Percentiles rank a stretch among this genome's conserved stretches.
Evolutionary conservation across 1,140 invertebrate species (phyloP).

Genomic region (Pectinophora gossypiella): DNA sequence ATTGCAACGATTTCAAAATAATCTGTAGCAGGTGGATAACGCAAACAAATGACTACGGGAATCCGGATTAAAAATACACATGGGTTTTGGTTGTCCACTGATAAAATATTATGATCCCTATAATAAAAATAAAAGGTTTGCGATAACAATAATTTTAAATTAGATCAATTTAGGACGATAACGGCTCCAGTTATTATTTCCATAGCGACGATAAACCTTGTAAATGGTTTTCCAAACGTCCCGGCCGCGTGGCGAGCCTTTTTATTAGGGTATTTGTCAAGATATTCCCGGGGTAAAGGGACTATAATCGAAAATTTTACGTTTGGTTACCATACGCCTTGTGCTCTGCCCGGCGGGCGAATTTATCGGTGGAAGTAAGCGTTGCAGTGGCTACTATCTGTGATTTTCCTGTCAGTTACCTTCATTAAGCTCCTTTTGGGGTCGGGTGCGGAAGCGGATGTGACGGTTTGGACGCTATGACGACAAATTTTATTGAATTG

Average conservation of each 20-base stretch:
- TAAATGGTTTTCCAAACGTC: constrained; percentile 72
- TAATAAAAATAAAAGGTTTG: constrained; percentile 63
- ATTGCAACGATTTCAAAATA: too few relatives aligned
- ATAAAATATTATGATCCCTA: constrained; percentile 47
- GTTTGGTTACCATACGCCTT: constrained; percentile 56
- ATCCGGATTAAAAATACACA: constrained; percentile 17
- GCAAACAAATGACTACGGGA: neutral
- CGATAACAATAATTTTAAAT: constrained; percentile 71
- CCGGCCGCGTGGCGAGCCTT: constrained; percentile 53
- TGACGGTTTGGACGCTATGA: neutral
- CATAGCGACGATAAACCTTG: constrained; percentile 69
- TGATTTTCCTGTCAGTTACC: constrained; percentile 1
- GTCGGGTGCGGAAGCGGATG: neutral
- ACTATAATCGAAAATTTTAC: constrained; percentile 65
- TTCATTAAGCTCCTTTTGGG: neutral
- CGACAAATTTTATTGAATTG: neutral
- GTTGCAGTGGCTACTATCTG: neutral
- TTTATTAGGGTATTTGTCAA: constrained; percentile 73
- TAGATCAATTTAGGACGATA: constrained; percentile 71
- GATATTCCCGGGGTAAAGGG: constrained; percentile 59
- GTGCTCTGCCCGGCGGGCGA: constrained; percentile 17
- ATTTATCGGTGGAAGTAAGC: neutral
- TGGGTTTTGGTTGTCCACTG: constrained; percentile 23
- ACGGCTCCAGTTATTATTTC: constrained; percentile 70
- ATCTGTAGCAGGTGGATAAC: neutral